Evolutionary conservation across 2,888 invertebrate genomes (phyloP).

Genomic region (Stramonita haemastoma): DNA sequence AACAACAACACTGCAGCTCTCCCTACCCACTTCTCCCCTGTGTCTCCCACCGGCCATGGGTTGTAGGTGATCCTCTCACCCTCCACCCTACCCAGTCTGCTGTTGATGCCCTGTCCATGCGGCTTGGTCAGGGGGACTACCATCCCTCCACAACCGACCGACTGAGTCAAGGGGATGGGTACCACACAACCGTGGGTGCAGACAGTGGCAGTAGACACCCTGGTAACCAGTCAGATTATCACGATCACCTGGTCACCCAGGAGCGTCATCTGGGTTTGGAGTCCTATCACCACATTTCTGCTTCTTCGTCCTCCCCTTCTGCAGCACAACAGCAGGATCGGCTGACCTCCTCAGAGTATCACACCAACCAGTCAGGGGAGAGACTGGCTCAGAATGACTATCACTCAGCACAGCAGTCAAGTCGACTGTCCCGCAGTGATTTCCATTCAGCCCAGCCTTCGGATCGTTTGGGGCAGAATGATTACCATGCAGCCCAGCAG

Average conservation of each 20-base stretch:
- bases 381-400: slow-evolving; percentile 14
- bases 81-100: slow-evolving; percentile 34
- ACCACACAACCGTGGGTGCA: not conserved
- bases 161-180: slow-evolving; percentile 11
- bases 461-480: slow-evolving; percentile 17
- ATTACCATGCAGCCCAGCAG: slow-evolving; percentile 23
- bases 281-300: slow-evolving; percentile 33
- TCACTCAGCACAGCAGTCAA: not conserved
- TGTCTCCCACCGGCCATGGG: slow-evolving; percentile 36
- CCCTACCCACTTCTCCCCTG: slow-evolving; percentile 38
- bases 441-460: slow-evolving; percentile 7
- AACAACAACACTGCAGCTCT: slow-evolving; percentile 8
- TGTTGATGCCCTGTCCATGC: slow-evolving; percentile 30
- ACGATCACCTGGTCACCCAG: slow-evolving; percentile 27
- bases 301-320: not conserved
- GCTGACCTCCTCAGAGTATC: slow-evolving; percentile 15
- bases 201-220: slow-evolving; percentile 3
- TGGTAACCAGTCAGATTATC: slow-evolving; percentile 12
- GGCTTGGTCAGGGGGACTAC: slow-evolving; percentile 32
- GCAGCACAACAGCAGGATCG: slow-evolving; percentile 14
- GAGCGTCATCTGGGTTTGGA: slow-evolving; percentile 37
- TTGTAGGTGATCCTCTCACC: slow-evolving; percentile 31
- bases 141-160: not conserved
- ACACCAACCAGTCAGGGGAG: not conserved
- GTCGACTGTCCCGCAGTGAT: not conserved